Base-by-base conservation (phyloP, 2,888 invertebrate genomes). In the Dione juno region DNA sequence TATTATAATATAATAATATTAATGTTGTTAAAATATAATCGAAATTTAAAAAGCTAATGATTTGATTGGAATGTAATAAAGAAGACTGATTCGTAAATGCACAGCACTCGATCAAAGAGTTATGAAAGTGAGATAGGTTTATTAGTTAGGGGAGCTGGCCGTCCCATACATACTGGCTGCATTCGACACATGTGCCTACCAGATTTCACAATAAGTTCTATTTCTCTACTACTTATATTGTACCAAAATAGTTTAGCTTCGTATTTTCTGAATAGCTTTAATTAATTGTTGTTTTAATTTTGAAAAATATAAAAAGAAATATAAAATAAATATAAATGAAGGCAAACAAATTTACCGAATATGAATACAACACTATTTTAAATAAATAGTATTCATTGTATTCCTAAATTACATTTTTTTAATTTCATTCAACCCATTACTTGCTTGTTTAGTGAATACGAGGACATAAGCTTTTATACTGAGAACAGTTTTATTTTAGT, bases 71-170 rank as follows among this genome's bases (percentile, higher is more conserved):
- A 78, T 78, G 67, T 57, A 61, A 63, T 67, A 50, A 79, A 84
- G 81, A 81, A 91, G 90, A 91, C 91, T 91, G 91, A 91, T 83
- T 81, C 78, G 79, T 82, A 81, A 79, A 79, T 77, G 78, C 78
- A 76, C 78, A 79, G 78, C 79, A 81, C 79, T 77, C 82, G 78
- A 77, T 74, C 73, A 76, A 78, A 75, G 74, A 77, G 71, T 75
- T 72, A 74, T 73, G 72, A 76, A 78, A 79, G 81, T 80, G 81
- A 81, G 77, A 78, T 78, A 61, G 69, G 57, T 71, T 50, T 71
- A 65, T 64, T 73, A 71, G 57, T 66, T 54, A 57, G 5, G 52
- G 71, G 45, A 59, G 69, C 43, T 52, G 54, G 68, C 50, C 68
- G 68, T 71, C 70, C 68, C 67, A 71, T 50, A 48, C 64, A 11